phyloP scores from a whole-genome alignment of 1,140 invertebrate genomes.

The Drosophila sucinea region DNA sequence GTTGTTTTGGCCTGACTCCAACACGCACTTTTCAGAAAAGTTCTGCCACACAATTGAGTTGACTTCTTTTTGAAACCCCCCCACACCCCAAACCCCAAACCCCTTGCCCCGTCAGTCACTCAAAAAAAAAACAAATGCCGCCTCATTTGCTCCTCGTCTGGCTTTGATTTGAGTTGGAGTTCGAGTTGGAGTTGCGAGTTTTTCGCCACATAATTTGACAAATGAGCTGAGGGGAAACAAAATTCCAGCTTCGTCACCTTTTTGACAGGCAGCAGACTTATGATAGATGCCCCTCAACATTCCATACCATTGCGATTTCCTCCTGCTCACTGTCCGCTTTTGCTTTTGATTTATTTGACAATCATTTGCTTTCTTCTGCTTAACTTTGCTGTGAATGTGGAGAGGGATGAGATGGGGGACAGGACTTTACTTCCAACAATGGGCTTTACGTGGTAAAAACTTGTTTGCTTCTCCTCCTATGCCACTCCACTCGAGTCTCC shows the following conservation, averaged over 20 bases:
- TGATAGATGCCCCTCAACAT: slow-evolving; percentile 46
- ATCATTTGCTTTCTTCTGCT: slow-evolving; percentile 63
- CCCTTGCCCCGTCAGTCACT: not conserved
- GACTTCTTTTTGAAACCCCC: slow-evolving; percentile 10
- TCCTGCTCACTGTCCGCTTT: slow-evolving; percentile 25
- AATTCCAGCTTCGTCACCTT: slow-evolving; percentile 67
- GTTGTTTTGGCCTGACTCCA: not conserved
- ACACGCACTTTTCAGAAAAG: slow-evolving; percentile 31
- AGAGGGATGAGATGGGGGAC: not conserved
- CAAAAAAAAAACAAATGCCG: slow-evolving; percentile 53
- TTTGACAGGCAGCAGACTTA: slow-evolving; percentile 55
- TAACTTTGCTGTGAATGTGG: slow-evolving; percentile 11
- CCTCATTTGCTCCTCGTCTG: slow-evolving; percentile 72
- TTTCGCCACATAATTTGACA: slow-evolving; percentile 67
- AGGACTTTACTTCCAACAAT: slow-evolving; percentile 47
- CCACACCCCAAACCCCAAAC: not conserved
- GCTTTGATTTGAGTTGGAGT: slow-evolving; percentile 59
- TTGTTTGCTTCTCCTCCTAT: slow-evolving; percentile 41
- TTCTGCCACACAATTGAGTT: slow-evolving; percentile 57
- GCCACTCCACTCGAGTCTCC: not conserved
- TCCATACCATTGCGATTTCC: not conserved
- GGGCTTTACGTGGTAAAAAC: slow-evolving; percentile 72
- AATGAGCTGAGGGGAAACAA: slow-evolving; percentile 46
- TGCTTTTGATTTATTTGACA: slow-evolving; percentile 77
- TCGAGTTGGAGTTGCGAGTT: slow-evolving; percentile 17